These are phyloP conservation scores for Eumacrocentrus americanus DNA, from an alignment of 2,888 invertebrate genomes.

Conservation along the genomic window DNA sequence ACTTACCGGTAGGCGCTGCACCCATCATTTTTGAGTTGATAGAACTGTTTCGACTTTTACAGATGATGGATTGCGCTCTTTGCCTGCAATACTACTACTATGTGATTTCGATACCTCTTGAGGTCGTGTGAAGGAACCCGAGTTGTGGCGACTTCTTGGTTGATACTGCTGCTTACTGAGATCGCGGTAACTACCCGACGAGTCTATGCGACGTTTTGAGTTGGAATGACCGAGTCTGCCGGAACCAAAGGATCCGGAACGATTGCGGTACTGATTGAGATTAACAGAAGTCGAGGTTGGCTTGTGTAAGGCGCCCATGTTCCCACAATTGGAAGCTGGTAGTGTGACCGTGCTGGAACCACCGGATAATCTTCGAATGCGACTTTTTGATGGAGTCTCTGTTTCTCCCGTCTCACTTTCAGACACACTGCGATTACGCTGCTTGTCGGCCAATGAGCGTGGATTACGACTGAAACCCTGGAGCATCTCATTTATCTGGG, in stretches of 20 bases:
- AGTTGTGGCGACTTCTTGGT: conserved; percentile 49
- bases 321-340: conserved; percentile 36
- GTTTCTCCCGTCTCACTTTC: conserved; percentile 65
- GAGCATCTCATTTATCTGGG: conserved; percentile 68
- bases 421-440: conserved; percentile 72
- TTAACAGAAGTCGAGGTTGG: conserved; percentile 46
- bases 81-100: no score
- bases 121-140: conserved; percentile 47
- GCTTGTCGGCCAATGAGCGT: conserved; percentile 62
- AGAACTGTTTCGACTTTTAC: conserved; percentile 28
- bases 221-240: conserved; percentile 46
- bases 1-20: conserved; percentile 23
- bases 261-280: conserved; percentile 51
- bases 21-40: not conserved
- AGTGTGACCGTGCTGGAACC: conserved; percentile 54
- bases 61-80: conserved; percentile 15
- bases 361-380: conserved; percentile 58
- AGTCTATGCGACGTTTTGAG: conserved; percentile 51
- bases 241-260: conserved; percentile 57
- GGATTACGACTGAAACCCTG: conserved; percentile 63
- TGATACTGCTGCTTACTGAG: conserved; percentile 43
- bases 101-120: conserved; percentile 45
- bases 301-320: conserved; percentile 40
- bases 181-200: no score
- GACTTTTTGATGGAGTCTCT: conserved; percentile 44